phyloP scores from a whole-genome alignment of 2,797 vertebrate species.

The Lepilemur septentrionalis region DNA sequence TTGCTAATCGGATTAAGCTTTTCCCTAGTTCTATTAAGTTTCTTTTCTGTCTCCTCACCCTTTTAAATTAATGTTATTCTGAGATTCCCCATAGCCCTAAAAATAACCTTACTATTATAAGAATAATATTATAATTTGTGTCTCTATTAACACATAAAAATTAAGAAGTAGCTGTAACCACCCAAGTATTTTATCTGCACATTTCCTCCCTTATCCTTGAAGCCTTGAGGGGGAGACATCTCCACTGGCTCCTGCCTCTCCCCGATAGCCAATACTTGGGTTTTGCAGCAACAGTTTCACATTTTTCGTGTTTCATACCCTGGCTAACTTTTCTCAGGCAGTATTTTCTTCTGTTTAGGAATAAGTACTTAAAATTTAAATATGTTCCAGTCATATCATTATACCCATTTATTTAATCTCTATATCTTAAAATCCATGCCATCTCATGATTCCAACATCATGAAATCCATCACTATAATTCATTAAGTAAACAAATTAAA shows the following conservation, averaged over 20 bases:
- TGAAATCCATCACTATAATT: constrained; percentile 37
- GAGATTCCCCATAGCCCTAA: not conserved
- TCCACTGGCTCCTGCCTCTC: not conserved
- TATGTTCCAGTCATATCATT: constrained; percentile 11
- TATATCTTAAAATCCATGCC: constrained; percentile 29
- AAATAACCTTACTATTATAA: not conserved
- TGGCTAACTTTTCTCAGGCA: not conserved
- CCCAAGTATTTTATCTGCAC: not conserved
- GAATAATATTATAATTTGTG: not conserved
- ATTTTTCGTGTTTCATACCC: not conserved
- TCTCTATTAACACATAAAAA: not conserved
- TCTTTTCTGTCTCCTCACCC: not conserved
- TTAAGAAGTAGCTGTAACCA: not conserved
- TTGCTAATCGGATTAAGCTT: not conserved
- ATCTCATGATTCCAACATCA: not conserved
- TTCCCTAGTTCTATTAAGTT: not conserved
- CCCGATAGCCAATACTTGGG: not conserved
- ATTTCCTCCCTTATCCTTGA: no score
- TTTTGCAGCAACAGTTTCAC: not conserved
- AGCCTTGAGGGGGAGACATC: not conserved
- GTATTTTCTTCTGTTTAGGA: constrained; percentile 28
- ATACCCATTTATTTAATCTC: constrained; percentile 34
- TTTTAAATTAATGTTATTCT: constrained; percentile 5
- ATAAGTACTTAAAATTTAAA: constrained; percentile 45
- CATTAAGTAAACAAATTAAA: constrained; percentile 58